Base-by-base conservation (phyloP, 2,888 invertebrate genomes). In the Scrobipalpa costella region DNA sequence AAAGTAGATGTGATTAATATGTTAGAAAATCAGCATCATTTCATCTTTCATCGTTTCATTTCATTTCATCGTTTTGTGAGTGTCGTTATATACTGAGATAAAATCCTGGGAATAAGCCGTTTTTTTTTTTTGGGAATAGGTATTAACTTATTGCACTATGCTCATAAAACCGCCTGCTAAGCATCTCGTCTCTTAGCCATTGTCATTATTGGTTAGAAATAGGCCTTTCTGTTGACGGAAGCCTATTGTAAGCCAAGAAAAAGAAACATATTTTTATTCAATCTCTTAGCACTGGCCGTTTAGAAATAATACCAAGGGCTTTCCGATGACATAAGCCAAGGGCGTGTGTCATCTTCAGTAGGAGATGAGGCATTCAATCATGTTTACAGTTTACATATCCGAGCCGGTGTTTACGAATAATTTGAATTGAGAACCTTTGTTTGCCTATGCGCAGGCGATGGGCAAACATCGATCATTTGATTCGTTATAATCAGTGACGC, bases 351-450 rank as follows among this genome's bases (percentile, higher is more conserved):
- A 55, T 55, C 33, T 55, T 55, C 55, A 55, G 55, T 27, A 11
- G 13, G 34, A 55, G 27, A 34, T 33, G 15, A 55, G 55, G 55
- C 27, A 34, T 55, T 55, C 40, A 19, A 38, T 40, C 13, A 58
- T 75, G 73, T 75, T 74, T 71, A 73, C 70, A 68, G 66, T 67
- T 63, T 66, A 69, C 67, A 64, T 63, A 66, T 63, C 65, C 64
- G 63, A 59, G 59, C 62, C 65, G 66, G 62, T 85, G 83, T 87
- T 86, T 85, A 81, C 83, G 81, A 85, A 86, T 85, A 83, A 84
- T 80, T 84, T 77, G 80, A 83, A 83, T 82, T 77, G 78, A 78
- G 73, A 71, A 67, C 71, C 69, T 73, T 74, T 81, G 79, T 80
- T 78, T 78, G 77, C 72, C 64, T 64, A 57, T 63, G 66, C 63